Evolutionary conservation across 2,888 invertebrate genomes (phyloP).

Genomic region (Lepidonotus clava): DNA sequence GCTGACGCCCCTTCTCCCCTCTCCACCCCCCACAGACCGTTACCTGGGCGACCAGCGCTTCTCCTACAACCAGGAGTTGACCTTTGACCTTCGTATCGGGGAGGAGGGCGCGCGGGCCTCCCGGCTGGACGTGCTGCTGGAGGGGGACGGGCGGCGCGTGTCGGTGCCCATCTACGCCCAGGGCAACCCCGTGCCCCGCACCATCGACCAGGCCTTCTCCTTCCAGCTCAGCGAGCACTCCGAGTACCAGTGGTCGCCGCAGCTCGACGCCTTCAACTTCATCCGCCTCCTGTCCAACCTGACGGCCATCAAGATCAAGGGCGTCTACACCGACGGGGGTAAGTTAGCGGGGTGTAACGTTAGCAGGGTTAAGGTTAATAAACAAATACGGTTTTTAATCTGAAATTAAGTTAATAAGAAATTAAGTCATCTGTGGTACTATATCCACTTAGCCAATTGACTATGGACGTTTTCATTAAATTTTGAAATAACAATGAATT

Average conservation of each 20-base stretch:
- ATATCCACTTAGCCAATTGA: too few species aligned
- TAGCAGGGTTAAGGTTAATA: neutral
- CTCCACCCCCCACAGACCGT: slow-evolving; percentile 84
- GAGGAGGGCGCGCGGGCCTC: slow-evolving; percentile 90
- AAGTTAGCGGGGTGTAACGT: neutral
- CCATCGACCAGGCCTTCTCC: slow-evolving; percentile 85
- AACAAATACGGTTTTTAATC: neutral
- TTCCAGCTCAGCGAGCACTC: slow-evolving; percentile 96
- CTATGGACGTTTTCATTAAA: too few species aligned
- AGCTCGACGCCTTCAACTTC: slow-evolving; percentile 91
- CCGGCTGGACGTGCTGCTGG: slow-evolving; percentile 92
- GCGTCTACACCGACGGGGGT: slow-evolving; percentile 92
- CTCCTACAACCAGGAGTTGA: slow-evolving; percentile 95
- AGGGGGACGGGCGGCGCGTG: slow-evolving; percentile 89
- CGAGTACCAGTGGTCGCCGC: slow-evolving; percentile 96
- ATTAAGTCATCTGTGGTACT: neutral
- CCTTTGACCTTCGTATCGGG: slow-evolving; percentile 92
- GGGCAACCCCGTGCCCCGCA: slow-evolving; percentile 61
- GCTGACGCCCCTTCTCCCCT: slow-evolving; percentile 18
- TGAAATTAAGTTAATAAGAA: neutral
- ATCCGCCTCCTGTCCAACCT: slow-evolving; percentile 95
- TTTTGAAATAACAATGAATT: too few species aligned
- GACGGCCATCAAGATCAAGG: slow-evolving; percentile 95
- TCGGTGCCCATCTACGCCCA: slow-evolving; percentile 90
- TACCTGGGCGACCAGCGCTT: slow-evolving; percentile 84